Base-by-base conservation (phyloP, 2,888 invertebrate genomes). In the Hydroisotoma schaefferi region DNA sequence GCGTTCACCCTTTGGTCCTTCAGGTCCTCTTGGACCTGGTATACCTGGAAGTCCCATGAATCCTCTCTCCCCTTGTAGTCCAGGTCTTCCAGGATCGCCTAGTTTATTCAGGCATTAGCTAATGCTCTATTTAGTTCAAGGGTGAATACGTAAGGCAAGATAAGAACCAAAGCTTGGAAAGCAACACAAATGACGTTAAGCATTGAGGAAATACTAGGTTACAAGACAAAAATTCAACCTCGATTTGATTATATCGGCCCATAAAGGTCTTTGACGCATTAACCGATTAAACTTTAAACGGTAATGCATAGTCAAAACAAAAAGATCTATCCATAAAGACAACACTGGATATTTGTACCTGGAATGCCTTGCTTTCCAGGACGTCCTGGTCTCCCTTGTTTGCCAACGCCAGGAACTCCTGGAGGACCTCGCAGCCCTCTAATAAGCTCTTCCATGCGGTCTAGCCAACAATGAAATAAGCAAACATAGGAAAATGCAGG, bases 1-100 rank as follows among this genome's bases (percentile, higher is more conserved):
- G 65, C 83, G 81, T 69, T 84, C 84, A 1, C 88, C 88, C 5
- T 79, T 75, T 0, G 77, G 74, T 1, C 89, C 90, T 1, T 65
- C 59, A 37, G 61, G 59, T 1, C 89, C 90, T 15, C 78, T 26
- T 4, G 49, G 12, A 27, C 85, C 85, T 46, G 81, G 78, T 10
- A 81, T 77, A 27, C 85, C 69, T 29, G 63, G 63, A 56, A 68
- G 65, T 57, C 64, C 68, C 64, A 65, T 63, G 44, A 68, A 63
- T 51, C 64, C 85, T 71, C 83, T 76, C 72, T 85, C 84, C 26
- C 85, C 85, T 29, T 80, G 83, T 53, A 82, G 75, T 28, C 85
- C 85, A 2, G 83, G 82, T 38, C 82, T 79, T 0, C 90, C 91
- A 3, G 84, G 80, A 71, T 84, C 83, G 71, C 85, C 85, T 84